A percentile compares a stretch with the other conserved stretches of the same genome.
Evolutionary conservation across 2,797 vertebrate genomes (phyloP).

Genomic region (Glyptemys insculpta): DNA sequence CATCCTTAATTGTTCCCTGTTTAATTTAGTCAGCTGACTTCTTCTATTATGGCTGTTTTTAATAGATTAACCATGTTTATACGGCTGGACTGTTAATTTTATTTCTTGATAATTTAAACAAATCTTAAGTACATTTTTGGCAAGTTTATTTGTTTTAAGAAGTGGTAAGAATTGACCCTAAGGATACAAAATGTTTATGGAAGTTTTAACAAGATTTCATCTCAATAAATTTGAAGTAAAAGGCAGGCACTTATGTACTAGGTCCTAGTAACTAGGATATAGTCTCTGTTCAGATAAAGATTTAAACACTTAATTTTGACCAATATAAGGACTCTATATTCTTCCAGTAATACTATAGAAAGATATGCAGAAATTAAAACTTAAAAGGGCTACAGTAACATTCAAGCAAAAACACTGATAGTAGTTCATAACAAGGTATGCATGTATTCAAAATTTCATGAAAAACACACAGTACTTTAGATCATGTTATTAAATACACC

Average conservation of each 20-base stretch:
- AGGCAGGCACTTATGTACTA: neutral
- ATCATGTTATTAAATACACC: neutral
- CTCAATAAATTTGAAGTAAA: neutral
- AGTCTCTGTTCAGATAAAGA: neutral
- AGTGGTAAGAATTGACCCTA: neutral
- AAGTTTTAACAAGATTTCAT: neutral
- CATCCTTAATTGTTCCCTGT: neutral
- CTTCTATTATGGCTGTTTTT: neutral
- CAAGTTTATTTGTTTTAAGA: neutral
- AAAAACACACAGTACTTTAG: neutral
- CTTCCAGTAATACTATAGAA: neutral
- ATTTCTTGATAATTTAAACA: neutral
- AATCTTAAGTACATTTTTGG: neutral
- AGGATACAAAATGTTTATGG: neutral
- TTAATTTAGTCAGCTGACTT: neutral
- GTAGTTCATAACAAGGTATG: neutral
- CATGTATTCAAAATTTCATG: neutral
- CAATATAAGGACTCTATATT: neutral
- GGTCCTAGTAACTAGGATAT: neutral
- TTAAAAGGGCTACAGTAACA: too few species aligned
- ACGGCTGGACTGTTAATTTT: neutral
- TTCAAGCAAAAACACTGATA: too few species aligned
- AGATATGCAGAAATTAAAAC: too few species aligned
- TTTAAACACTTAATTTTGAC: neutral
- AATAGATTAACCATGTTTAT: neutral